Percentiles rank a stretch among this genome's conserved stretches.
phyloP scores from a whole-genome alignment of 1,140 invertebrate species.

The Chionoecetes opilio region DNA sequence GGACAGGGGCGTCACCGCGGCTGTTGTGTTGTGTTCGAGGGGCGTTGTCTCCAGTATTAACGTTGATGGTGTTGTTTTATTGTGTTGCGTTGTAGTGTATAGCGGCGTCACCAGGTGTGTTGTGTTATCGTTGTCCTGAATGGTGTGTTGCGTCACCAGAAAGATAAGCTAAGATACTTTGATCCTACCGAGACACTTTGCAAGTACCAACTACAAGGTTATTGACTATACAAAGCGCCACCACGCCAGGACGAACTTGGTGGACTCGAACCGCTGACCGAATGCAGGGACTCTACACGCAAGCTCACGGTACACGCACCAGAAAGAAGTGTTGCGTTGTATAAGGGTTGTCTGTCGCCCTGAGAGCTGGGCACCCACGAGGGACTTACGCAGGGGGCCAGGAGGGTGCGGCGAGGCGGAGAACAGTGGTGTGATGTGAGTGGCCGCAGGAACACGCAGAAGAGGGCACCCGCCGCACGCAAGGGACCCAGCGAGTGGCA shows the following conservation, averaged over 20 bases:
- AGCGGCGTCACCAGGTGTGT: background rate
- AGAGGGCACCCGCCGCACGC: background rate
- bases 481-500: background rate
- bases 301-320: too few species aligned
- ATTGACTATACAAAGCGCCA: too few species aligned
- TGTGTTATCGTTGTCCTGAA: background rate
- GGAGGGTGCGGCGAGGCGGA: background rate
- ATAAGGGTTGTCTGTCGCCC: background rate
- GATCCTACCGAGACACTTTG: too few species aligned
- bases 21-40: background rate
- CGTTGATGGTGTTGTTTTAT: background rate
- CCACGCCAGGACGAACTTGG: too few species aligned
- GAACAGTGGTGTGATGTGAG: background rate
- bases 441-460: background rate
- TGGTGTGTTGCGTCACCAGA: background rate
- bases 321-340: slow-evolving; percentile 32
- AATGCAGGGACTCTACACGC: too few species aligned
- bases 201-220: too few species aligned
- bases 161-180: too few species aligned
- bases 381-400: background rate
- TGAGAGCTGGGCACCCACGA: background rate
- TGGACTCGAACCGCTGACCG: too few species aligned
- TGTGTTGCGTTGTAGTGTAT: background rate
- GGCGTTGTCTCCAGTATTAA: background rate
- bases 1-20: background rate